Base-by-base conservation (phyloP, 2,113 vertebrate genomes). In the Scopus umbretta region DNA sequence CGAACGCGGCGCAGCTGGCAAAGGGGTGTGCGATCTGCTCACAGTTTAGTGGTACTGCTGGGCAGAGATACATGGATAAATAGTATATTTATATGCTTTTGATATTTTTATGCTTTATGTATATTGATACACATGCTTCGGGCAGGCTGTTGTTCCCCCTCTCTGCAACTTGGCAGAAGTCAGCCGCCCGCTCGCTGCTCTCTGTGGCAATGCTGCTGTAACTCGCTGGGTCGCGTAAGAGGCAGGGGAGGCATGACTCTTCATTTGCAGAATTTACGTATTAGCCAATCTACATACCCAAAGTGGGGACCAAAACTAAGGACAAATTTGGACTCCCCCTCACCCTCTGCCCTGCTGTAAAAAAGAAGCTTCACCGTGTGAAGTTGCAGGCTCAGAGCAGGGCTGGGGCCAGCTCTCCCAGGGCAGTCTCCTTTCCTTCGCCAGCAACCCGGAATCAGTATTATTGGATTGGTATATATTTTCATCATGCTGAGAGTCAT, bases 111-210 rank as follows among this genome's bases (percentile, higher is more conserved):
- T 20, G 30, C 7, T 25, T 18, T 6, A 17, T 6, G 6, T 30
- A 2, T 8, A n/a, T 1, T 3, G 16, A 45, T 52, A 62, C 4
- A 25, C 2, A 26, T 1, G 9, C 45, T 34, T 73, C 7, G 7
- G 3, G 20, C 6, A 3, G 20, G 42, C 56, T 53, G 56, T 7
- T 56, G 17, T 8, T 32, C 5, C 4, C 38, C 27, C 21, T 30
- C 53, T 18, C 56, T n/a, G 61, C 34, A 52, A 19, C 55, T 40
- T 3, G 4, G 76, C 66, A 43, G 16, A 19, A 55, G 40, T 13
- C 47, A 56, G 79, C 63, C 25, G 10, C 68, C 29, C 4, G 1
- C 32, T 16, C 4, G 3, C n/a, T 36, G 17, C 43, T 40, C 49
- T 20, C 45, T 21, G n/a, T 21, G 23, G 49, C 18, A 67, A 22